phyloP scores from a whole-genome alignment of 30 jellyfish, hydroid and myxozoan species.

The Aurelia sp. region DNA sequence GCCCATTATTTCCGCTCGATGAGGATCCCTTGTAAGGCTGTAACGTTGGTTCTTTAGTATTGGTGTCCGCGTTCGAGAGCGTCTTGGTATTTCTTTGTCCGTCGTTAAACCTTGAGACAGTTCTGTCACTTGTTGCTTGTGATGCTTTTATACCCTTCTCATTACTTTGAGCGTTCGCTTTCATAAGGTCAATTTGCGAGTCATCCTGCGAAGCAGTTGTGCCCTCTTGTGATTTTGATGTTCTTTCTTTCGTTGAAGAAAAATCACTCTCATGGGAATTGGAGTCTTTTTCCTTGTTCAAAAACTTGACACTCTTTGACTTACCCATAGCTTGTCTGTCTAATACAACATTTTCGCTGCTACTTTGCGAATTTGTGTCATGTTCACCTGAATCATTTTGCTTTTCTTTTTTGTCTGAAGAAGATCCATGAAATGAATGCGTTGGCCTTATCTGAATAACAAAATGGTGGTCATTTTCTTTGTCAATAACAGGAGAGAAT shows the following conservation, averaged over 20 bases:
- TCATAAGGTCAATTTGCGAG: background rate
- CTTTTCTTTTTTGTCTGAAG: background rate
- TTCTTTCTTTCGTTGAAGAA: no score
- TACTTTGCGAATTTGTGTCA: background rate
- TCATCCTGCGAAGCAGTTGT: background rate
- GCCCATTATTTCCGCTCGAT: no score
- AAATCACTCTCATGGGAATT: no score
- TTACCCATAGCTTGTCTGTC: background rate
- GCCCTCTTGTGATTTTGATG: no score
- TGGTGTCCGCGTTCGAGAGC: background rate
- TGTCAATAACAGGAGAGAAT: conserved; percentile 56
- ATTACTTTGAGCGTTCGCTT: background rate
- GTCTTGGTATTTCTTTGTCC: background rate
- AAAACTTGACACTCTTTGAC: no score
- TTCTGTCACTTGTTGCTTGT: background rate
- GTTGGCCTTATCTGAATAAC: conserved; percentile 59
- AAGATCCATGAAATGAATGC: background rate
- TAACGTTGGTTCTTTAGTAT: background rate
- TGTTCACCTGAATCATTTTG: background rate
- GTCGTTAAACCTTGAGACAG: background rate
- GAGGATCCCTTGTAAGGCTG: no score
- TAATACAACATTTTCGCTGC: background rate
- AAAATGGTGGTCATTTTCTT: conserved; percentile 47
- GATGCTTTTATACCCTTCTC: background rate
- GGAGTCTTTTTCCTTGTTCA: no score